A percentile compares a stretch with the other conserved stretches of the same genome.
phyloP scores from a whole-genome alignment of 2,888 invertebrate species.

The Ochropleura plecta region DNA sequence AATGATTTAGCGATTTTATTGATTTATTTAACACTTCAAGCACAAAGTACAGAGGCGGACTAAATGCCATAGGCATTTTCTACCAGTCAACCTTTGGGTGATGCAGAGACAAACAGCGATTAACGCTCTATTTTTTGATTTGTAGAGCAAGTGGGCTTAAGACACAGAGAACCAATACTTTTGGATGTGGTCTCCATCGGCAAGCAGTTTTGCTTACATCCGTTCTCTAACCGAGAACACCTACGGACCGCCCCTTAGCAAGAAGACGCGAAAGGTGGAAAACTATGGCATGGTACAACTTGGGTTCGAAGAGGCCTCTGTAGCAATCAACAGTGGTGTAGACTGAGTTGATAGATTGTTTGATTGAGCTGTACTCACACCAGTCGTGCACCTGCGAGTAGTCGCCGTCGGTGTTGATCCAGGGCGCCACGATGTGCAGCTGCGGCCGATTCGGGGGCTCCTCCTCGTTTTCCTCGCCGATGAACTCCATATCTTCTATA shows the following conservation, averaged over 20 bases:
- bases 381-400: conserved; percentile 94
- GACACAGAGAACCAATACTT: neutral
- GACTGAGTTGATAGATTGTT: no score
- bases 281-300: neutral
- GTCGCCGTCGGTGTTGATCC: conserved; percentile 93
- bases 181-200: neutral
- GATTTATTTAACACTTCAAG: no score
- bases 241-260: no score
- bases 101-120: no score
- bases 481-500: conserved; percentile 95
- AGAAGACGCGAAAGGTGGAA: neutral
- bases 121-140: neutral
- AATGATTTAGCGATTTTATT: no score
- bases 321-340: no score
- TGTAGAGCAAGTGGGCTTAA: neutral
- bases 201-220: no score
- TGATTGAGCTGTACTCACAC: conserved; percentile 88
- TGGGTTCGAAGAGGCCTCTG: neutral
- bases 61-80: no score
- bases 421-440: conserved; percentile 95
- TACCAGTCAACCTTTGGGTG: no score
- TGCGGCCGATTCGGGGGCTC: conserved; percentile 92
- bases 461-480: conserved; percentile 91
- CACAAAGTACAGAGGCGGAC: no score
- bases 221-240: no score